Evolutionary conservation across 2,113 vertebrate species (phyloP).

Genomic region (Crocuta crocuta): DNA sequence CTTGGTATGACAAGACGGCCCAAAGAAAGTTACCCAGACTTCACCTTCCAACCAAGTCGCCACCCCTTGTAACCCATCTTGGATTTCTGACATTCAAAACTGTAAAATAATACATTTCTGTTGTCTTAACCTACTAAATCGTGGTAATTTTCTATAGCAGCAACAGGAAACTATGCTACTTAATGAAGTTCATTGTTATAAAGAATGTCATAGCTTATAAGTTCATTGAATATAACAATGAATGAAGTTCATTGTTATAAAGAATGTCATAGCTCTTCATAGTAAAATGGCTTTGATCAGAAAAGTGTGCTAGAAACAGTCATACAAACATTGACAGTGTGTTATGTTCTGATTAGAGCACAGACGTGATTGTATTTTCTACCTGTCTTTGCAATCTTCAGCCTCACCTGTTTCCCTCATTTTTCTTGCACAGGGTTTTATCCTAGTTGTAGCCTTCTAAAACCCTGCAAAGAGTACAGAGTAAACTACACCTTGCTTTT

Average conservation of each 20-base stretch:
- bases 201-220: slow-evolving; percentile 2
- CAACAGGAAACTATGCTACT: neutral
- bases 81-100: neutral
- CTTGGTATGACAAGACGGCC: neutral
- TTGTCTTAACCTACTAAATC: neutral
- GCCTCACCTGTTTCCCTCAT: neutral
- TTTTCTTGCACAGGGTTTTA: neutral
- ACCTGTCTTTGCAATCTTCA: neutral
- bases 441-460: neutral
- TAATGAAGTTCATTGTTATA: neutral
- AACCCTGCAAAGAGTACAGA: neutral
- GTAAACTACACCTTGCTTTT: neutral
- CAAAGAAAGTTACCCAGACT: neutral
- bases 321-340: neutral
- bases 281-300: neutral
- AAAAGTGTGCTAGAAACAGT: neutral
- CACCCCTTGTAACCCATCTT: neutral
- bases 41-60: neutral
- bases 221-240: too few species aligned
- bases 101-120: neutral
- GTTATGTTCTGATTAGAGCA: neutral
- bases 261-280: neutral
- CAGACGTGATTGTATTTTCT: neutral
- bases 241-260: neutral
- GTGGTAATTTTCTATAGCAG: neutral